phyloP scores from a whole-genome alignment of 2,888 invertebrate species.

The Isoperla grammatica region DNA sequence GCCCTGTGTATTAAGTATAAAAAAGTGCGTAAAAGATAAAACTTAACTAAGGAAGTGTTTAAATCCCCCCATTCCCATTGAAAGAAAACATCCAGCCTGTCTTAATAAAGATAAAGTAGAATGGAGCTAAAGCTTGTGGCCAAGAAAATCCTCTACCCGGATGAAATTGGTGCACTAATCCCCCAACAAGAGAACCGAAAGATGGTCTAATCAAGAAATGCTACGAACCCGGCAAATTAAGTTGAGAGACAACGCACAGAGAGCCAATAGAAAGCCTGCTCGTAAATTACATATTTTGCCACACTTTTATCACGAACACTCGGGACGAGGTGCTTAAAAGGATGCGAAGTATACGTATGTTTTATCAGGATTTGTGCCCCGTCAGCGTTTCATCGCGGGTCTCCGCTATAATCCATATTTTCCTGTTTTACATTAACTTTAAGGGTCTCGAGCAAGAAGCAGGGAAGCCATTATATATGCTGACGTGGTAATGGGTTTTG shows the following conservation, averaged over 20 bases:
- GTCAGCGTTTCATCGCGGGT: no score
- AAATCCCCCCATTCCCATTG: neutral
- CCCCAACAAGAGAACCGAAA: constrained; percentile 8
- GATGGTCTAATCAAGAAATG: constrained; percentile 14
- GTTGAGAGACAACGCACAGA: constrained; percentile 9
- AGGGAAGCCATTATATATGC: no score
- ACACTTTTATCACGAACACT: neutral
- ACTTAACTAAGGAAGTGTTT: constrained; percentile 9
- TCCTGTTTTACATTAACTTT: no score
- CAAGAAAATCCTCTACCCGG: constrained; percentile 7
- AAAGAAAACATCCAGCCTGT: constrained; percentile 11
- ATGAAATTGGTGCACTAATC: constrained; percentile 13
- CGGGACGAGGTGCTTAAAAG: no score
- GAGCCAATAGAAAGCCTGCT: neutral
- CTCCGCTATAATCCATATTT: no score
- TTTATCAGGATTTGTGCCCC: no score
- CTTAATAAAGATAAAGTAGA: constrained; percentile 18
- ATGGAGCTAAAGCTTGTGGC: constrained; percentile 6
- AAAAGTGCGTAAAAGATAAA: neutral
- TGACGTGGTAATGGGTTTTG: no score
- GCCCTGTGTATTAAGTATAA: constrained; percentile 2
- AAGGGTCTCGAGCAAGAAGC: no score
- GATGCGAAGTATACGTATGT: no score
- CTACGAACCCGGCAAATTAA: constrained; percentile 4
- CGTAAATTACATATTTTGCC: neutral